Evolutionary conservation across 2,797 vertebrate genomes (phyloP), one percentile per base, ranked within the genome.

Genomic region (Austrolebias charrua): DNA sequence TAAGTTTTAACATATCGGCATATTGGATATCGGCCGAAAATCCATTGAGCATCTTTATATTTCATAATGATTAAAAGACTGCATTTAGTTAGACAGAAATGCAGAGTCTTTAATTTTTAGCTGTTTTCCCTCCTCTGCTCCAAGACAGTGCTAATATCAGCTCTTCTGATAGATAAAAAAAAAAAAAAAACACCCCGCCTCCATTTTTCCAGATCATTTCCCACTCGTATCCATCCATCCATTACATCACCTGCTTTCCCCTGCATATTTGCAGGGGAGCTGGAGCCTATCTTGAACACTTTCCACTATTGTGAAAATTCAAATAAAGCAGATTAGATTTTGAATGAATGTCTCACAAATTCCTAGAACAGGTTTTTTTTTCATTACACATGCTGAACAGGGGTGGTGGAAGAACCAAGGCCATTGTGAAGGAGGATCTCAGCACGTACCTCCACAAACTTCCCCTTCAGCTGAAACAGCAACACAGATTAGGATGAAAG

Each of bases 401-500:
- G 72, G 68, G 60, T 66, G 69, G 73, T 63, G 16, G 43, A 71
- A 47, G 55, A 55, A 58, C 33, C 69, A 79, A 81, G 69, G 79
- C 54, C 67, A 44, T 19, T 57, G 55, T n/a, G 46, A 63, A 55
- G 59, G 70, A 79, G 74, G 79, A 81, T 73, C 58, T 28, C 33
- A 69, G 56, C 63, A 69, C n/a, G n/a, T n/a, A n/a, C 57, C 49
- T 75, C 59, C 59, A 13, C 71, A 73, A 63, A 66, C 64, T 62
- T 84, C 67, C 69, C 60, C 62, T 65, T 51, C 61, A 61, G 59
- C 56, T 61, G 61, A 74, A 72, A 76, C 42, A 33, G 33, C 44
- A 71, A 50, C 60, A 72, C 59, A 70, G 61, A 82, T 78, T 63
- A 76, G 43, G 13, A n/a, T 68, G 33, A 73, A 80, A 72, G 58